Base-by-base conservation (phyloP, 2,797 vertebrate species). In the Australoheros facetus region DNA sequence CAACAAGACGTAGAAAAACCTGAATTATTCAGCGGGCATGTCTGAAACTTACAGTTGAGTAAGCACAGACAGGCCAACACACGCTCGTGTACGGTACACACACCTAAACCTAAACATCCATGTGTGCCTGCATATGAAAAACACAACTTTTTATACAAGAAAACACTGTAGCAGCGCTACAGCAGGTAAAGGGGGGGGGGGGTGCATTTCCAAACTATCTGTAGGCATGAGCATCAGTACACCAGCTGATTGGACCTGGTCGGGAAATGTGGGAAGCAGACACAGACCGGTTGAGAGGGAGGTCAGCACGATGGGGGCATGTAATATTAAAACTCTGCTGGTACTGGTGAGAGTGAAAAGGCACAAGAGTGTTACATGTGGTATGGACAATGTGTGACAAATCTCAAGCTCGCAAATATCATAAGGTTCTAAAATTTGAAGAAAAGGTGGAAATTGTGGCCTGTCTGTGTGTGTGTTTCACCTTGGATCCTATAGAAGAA, bases 41-140 rank as follows among this genome's bases (percentile, higher is more conserved):
- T 95, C 94, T 95, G 93, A 94, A 92, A 93, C 83, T 93, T 94
- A 90, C 92, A 92, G 91, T 91, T 79, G 88, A 92, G 82, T 91
- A 88, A 91, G 78, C 92, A 89, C 89, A 84, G 81, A 73, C 81
- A 59, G 70, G 51, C 66, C 32, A 23, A 54, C 57, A 59, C 76
- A 62, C 64, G 55, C 64, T 7, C 56, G 3, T 13, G n/a, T 17
- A 26, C 30, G 11, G 30, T 21, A 2, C 30, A 58, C 73, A 28
- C 51, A 39, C 10, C 14, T 7, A 6, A 30, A 74, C 37, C 42
- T 58, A 16, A 75, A 74, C 54, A 77, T 60, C 51, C 30, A 75
- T 23, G 17, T 56, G 56, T 58, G 39, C 42, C n/a, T 75, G 21
- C 30, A 32, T 56, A 53, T 58, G 77, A 73, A 71, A 30, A 19